Conservation (phyloP, 2,888 invertebrate species). For the Nesidiocoris tenuis region DNA sequence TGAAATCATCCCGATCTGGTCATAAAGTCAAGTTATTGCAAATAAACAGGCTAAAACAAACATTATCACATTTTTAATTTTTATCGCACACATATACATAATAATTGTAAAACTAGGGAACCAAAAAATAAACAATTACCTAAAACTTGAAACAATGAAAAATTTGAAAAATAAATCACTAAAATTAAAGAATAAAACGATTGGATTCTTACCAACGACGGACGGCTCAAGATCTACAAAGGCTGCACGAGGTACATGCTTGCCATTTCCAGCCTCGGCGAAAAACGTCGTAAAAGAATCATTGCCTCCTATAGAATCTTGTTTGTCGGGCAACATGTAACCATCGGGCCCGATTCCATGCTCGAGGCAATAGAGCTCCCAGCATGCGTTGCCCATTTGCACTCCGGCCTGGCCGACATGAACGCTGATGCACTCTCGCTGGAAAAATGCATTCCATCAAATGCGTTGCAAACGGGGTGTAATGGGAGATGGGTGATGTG, state of each 20-base stretch:
- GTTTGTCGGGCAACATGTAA: conserved; percentile 81
- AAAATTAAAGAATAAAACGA: too few species aligned
- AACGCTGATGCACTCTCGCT: conserved; percentile 85
- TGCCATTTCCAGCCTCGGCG: conserved; percentile 72
- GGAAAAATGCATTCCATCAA: conserved; percentile 49
- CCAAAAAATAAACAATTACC: too few species aligned
- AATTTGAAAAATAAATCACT: too few species aligned
- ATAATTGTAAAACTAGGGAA: too few species aligned
- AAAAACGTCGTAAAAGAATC: conserved; percentile 78
- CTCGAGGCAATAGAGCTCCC: too few species aligned
- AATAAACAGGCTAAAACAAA: too few species aligned
- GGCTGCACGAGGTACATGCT: conserved; percentile 85
- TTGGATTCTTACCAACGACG: conserved; percentile 83
- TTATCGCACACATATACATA: too few species aligned
- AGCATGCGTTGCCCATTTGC: conserved; percentile 81
- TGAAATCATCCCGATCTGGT: too few species aligned
- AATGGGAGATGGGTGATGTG: too few species aligned
- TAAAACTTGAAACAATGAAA: conserved; percentile 19
- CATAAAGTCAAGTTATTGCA: too few species aligned
- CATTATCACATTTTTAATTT: too few species aligned
- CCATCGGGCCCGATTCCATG: conserved; percentile 83
- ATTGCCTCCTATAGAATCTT: conserved; percentile 70
- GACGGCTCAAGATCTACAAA: conserved; percentile 92
- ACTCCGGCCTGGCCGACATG: conserved; percentile 85
- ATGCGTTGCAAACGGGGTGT: too few species aligned